Percentiles rank a stretch among this genome's conserved stretches.
Evolutionary conservation across 2,797 vertebrate genomes (phyloP).

Genomic region (Fundulus diaphanus): DNA sequence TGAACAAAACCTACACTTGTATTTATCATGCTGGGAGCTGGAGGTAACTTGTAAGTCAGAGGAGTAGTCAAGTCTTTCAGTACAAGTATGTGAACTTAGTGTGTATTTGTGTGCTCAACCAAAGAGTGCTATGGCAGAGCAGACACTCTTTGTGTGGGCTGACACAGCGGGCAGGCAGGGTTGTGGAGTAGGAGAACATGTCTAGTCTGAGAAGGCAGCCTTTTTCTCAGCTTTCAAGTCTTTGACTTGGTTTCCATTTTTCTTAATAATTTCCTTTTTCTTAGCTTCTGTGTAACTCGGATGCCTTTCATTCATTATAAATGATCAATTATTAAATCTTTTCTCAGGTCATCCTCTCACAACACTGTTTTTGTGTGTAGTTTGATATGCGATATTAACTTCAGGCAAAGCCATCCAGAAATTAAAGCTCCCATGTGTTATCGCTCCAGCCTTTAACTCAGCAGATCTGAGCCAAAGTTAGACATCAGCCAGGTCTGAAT

Average conservation of each 20-base stretch:
- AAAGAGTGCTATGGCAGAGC: constrained; percentile 48
- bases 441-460: neutral
- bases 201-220: constrained; percentile 66
- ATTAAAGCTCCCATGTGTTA: neutral
- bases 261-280: neutral
- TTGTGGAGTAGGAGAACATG: constrained; percentile 56
- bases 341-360: neutral
- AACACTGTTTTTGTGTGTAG: neutral
- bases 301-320: neutral
- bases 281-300: neutral
- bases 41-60: constrained; percentile 50
- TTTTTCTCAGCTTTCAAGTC: constrained; percentile 62
- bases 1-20: constrained; percentile 45
- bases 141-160: constrained; percentile 64
- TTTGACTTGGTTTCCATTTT: constrained; percentile 17
- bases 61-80: constrained; percentile 30
- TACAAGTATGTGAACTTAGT: constrained; percentile 22
- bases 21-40: constrained; percentile 54
- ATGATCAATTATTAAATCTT: neutral
- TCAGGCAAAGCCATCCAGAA: neutral
- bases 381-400: neutral
- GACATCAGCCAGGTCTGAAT: neutral
- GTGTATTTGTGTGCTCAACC: constrained; percentile 31
- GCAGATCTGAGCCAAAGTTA: neutral
- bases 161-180: constrained; percentile 46